phyloP scores from a whole-genome alignment of 2,888 invertebrate genomes.

The Aporophyla nigra region DNA sequence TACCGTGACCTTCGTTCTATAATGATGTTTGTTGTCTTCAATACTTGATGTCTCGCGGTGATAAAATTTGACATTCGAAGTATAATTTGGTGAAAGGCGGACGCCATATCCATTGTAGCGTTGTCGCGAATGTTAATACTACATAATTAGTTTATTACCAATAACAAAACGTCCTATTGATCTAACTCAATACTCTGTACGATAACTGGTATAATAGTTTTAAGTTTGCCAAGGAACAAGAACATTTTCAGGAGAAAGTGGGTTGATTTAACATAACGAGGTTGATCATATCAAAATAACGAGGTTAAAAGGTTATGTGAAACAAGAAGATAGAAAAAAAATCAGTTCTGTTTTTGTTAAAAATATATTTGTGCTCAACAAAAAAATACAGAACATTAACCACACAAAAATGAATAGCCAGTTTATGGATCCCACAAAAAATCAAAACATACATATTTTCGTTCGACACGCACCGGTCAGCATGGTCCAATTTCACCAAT shows the following conservation, averaged over 20 bases:
- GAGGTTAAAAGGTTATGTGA: not conserved
- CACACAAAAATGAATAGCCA: not conserved
- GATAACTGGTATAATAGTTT: not conserved
- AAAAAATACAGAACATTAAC: not conserved
- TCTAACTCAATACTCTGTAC: not conserved
- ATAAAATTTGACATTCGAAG: conserved; percentile 41
- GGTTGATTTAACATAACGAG: not conserved
- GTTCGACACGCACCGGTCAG: conserved; percentile 9
- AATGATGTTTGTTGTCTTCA: conserved; percentile 60
- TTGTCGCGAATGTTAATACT: not conserved
- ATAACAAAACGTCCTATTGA: not conserved
- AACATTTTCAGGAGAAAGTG: not conserved
- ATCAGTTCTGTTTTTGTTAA: not conserved
- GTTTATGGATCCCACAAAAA: not conserved
- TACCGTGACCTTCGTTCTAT: conserved; percentile 55
- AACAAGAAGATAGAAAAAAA: not conserved
- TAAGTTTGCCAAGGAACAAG: not conserved
- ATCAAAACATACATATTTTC: not conserved
- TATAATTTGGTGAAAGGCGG: conserved; percentile 40
- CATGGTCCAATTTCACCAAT: conserved; percentile 47
- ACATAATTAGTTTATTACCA: conserved; percentile 19
- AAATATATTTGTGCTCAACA: not conserved
- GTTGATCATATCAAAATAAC: not conserved
- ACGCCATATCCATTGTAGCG: not conserved
- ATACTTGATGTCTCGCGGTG: conserved; percentile 48